phyloP scores from a whole-genome alignment of 2,888 invertebrate genomes.

The Temnothorax ravouxi region DNA sequence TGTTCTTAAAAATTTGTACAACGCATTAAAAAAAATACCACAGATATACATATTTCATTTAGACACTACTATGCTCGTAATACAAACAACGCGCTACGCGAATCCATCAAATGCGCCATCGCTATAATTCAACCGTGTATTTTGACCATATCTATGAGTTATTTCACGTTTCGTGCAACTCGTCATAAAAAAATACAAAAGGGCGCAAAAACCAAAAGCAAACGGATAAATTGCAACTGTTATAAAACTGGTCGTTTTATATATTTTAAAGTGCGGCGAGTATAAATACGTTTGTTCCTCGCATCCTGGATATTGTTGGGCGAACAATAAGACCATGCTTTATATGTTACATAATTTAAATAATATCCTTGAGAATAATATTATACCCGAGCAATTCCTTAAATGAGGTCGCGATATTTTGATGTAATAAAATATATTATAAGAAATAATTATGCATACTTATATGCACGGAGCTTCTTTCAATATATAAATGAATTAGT shows the following conservation, averaged over 20 bases:
- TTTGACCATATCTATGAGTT: constrained; percentile 52
- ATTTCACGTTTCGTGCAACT: constrained; percentile 37
- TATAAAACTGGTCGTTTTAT: constrained; percentile 36
- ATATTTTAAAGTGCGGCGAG: constrained; percentile 28
- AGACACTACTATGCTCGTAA: constrained; percentile 34
- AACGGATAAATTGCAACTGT: constrained; percentile 44
- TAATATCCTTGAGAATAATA: neutral
- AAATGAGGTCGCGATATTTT: neutral
- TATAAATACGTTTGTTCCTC: constrained; percentile 30
- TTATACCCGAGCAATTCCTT: neutral
- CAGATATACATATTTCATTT: constrained; percentile 51
- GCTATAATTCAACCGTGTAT: constrained; percentile 52
- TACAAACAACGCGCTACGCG: constrained; percentile 44
- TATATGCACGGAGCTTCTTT: neutral
- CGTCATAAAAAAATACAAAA: constrained; percentile 45
- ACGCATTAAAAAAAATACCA: constrained; percentile 40
- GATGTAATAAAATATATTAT: neutral
- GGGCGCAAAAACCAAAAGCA: constrained; percentile 37
- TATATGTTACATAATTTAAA: constrained; percentile 20
- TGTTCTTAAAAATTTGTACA: constrained; percentile 47
- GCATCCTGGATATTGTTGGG: neutral
- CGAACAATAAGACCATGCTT: constrained; percentile 27
- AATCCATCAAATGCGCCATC: constrained; percentile 53
- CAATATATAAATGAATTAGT: neutral
- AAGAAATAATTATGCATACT: neutral